Evolutionary conservation across 1,140 invertebrate species (phyloP).

Genomic region (Triops longicaudatus): DNA sequence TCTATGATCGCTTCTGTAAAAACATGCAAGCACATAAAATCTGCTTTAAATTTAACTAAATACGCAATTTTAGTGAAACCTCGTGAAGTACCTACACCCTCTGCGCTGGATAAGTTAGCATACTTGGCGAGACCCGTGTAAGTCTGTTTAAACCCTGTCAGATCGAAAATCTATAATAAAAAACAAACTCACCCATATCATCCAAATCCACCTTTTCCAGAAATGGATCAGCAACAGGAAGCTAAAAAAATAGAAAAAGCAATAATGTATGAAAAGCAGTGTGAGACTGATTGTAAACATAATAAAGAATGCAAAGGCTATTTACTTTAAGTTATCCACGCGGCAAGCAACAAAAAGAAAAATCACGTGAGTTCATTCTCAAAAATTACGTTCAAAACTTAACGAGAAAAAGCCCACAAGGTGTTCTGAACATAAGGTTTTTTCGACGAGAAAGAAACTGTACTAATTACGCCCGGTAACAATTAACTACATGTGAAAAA

Average conservation of each 20-base stretch:
- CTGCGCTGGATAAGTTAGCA: too few species aligned
- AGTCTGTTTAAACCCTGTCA: neutral
- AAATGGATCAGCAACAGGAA: slow-evolving; percentile 79
- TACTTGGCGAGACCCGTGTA: too few species aligned
- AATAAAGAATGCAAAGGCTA: slow-evolving; percentile 1
- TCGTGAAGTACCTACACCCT: too few species aligned
- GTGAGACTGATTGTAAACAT: neutral
- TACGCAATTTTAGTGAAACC: too few species aligned
- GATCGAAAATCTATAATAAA: neutral
- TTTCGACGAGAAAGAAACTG: too few species aligned
- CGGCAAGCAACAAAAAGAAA: neutral
- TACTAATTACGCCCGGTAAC: neutral
- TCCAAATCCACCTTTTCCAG: slow-evolving; percentile 75
- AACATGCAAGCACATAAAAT: neutral
- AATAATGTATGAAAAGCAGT: neutral
- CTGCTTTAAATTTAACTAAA: too few species aligned
- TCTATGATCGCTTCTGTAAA: neutral
- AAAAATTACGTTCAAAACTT: too few species aligned
- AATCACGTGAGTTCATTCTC: neutral
- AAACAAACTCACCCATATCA: slow-evolving; percentile 61
- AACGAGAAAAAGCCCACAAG: too few species aligned
- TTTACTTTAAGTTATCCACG: neutral
- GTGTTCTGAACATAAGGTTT: too few species aligned
- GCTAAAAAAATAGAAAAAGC: slow-evolving; percentile 52
- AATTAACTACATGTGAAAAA: neutral